These are phyloP conservation scores for Folsomia manolachei DNA, from an alignment of 2,888 invertebrate genomes.

Conservation along the genomic window DNA sequence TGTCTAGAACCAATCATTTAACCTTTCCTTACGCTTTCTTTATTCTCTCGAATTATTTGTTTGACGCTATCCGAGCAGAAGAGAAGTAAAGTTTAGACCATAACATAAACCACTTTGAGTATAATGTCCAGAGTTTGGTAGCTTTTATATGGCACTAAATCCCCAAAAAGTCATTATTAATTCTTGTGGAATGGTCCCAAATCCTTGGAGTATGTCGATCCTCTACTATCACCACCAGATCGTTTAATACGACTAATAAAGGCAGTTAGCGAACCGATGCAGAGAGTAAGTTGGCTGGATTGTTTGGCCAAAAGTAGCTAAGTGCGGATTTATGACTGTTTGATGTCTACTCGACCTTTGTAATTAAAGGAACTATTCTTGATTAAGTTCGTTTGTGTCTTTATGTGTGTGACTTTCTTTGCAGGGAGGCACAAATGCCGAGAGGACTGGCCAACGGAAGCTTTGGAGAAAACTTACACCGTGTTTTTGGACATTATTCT, in stretches of 20 bases:
- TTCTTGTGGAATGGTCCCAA: not conserved
- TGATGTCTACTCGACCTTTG: not conserved
- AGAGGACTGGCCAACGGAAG: constrained; percentile 61
- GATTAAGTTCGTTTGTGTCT: not conserved
- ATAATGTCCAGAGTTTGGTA: not conserved
- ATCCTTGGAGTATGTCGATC: not conserved
- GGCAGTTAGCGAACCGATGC: too few species aligned
- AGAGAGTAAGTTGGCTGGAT: too few species aligned
- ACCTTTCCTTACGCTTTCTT: too few species aligned
- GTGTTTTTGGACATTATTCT: constrained; percentile 64
- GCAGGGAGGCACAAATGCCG: constrained; percentile 64
- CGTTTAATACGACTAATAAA: not conserved
- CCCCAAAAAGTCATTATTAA: not conserved
- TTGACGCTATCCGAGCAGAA: too few species aligned
- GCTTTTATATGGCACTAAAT: not conserved
- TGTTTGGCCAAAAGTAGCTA: not conserved
- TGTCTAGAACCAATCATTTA: too few species aligned
- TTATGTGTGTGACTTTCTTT: not conserved
- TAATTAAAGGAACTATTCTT: not conserved
- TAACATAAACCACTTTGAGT: not conserved
- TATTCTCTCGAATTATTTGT: too few species aligned
- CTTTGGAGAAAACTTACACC: constrained; percentile 62
- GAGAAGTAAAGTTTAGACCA: too few species aligned
- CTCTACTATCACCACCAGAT: too few species aligned
- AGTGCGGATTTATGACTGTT: not conserved